These are phyloP conservation scores for Mastacembelus armatus DNA, from an alignment of 2,797 vertebrate species.

Conservation along the genomic window DNA sequence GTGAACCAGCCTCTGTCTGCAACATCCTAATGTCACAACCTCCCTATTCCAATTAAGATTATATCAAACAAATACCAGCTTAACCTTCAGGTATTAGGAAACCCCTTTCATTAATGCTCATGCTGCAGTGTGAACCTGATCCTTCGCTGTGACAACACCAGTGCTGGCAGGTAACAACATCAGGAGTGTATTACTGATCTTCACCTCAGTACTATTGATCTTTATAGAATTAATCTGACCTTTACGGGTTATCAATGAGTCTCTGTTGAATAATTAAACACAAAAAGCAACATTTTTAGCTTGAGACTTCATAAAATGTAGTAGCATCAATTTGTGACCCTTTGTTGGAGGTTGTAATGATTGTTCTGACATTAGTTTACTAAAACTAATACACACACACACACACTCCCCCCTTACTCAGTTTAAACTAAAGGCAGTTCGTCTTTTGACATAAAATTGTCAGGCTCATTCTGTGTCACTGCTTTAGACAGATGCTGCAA, in stretches of 20 bases:
- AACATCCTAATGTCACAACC: not conserved
- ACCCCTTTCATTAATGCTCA: slow-evolving; percentile 10
- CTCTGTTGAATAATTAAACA: not conserved
- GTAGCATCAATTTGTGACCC: too few relatives aligned
- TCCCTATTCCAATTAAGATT: slow-evolving; percentile 10
- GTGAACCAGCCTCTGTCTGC: slow-evolving; percentile 2
- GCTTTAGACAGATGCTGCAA: not conserved
- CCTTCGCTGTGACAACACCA: not conserved
- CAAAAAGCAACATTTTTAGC: too few relatives aligned
- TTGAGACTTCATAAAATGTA: too few relatives aligned
- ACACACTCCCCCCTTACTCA: not conserved
- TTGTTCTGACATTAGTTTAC: too few relatives aligned
- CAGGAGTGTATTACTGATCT: not conserved
- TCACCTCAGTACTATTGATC: not conserved
- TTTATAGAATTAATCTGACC: not conserved
- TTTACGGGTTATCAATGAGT: not conserved
- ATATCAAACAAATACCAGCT: slow-evolving; percentile 23
- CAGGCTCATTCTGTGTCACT: slow-evolving; percentile 15
- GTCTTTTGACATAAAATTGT: not conserved
- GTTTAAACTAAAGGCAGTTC: not conserved
- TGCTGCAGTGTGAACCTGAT: not conserved
- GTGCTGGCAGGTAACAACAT: not conserved
- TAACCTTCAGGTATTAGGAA: slow-evolving; percentile 9
- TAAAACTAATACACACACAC: not conserved
- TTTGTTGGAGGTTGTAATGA: not conserved